phyloP scores from a whole-genome alignment of 2,113 vertebrate species.

The Acrocephalus arundinaceus region DNA sequence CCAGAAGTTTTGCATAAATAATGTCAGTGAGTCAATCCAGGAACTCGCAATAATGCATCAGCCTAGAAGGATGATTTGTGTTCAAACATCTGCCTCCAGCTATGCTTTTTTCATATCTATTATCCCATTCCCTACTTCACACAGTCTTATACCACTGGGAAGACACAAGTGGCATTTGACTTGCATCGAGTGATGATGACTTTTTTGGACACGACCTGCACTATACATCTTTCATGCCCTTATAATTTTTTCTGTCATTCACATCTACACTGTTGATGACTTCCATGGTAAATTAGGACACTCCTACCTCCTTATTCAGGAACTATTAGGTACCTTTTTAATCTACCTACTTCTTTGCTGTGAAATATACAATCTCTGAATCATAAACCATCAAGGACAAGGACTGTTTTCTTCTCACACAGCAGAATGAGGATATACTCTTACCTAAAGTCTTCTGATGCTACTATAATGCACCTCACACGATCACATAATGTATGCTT shows the following conservation, averaged over 20 bases:
- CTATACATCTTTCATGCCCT: slow-evolving; percentile 6
- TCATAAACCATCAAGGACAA: neutral
- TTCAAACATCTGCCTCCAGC: slow-evolving; percentile 26
- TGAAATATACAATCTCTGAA: neutral
- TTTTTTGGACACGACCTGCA: neutral
- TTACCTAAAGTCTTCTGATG: neutral
- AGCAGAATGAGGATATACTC: neutral
- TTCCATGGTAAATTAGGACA: slow-evolving; percentile 15
- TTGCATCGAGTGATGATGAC: neutral
- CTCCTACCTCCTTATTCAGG: neutral
- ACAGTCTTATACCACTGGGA: slow-evolving; percentile 11
- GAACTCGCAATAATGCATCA: neutral
- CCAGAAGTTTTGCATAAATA: slow-evolving; percentile 55
- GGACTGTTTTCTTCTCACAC: neutral
- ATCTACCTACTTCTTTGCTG: neutral
- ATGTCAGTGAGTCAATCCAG: slow-evolving; percentile 17
- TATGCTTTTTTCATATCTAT: neutral
- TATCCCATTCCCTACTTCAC: slow-evolving; percentile 14
- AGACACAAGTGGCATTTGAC: slow-evolving; percentile 55
- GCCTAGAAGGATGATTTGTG: slow-evolving; percentile 45
- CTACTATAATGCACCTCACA: neutral
- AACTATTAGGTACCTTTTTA: neutral
- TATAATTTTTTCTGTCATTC: neutral
- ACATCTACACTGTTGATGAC: neutral
- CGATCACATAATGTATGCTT: neutral